Percentiles rank a stretch among this genome's conserved stretches.
Conservation (phyloP, 1,140 invertebrate species). For the Nixonia krombeini region DNA sequence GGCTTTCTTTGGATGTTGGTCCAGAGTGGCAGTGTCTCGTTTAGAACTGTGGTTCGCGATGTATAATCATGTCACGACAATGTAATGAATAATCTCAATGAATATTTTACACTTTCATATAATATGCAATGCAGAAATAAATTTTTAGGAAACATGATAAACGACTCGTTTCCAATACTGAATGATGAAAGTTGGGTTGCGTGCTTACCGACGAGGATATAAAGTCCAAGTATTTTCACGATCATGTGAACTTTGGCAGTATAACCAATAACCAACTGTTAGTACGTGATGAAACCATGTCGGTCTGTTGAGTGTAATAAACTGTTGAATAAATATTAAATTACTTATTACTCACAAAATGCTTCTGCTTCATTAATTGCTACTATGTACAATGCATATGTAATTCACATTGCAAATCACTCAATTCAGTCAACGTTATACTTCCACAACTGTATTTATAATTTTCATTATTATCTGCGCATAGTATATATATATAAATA, state of each 20-base stretch:
- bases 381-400: constrained; percentile 57
- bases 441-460: constrained; percentile 47
- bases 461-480: constrained; percentile 55
- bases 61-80: too few relatives aligned
- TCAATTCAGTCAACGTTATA: constrained; percentile 26
- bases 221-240: background rate
- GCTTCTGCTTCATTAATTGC: constrained; percentile 46
- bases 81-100: too few relatives aligned
- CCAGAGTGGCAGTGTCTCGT: constrained; percentile 67
- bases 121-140: constrained; percentile 22
- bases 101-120: too few relatives aligned
- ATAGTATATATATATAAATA: background rate
- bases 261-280: too few relatives aligned
- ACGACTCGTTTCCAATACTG: too few relatives aligned
- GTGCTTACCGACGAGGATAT: background rate
- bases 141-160: background rate
- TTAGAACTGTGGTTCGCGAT: constrained; percentile 9
- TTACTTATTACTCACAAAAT: constrained; percentile 38
- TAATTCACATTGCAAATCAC: constrained; percentile 18
- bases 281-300: background rate
- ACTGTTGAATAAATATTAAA: constrained; percentile 26
- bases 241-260: background rate
- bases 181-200: too few relatives aligned
- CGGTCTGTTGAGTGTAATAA: constrained; percentile 25
- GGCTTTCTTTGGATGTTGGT: constrained; percentile 50